Base-by-base conservation (phyloP, 2,888 invertebrate species). In the Agelastica alni region DNA sequence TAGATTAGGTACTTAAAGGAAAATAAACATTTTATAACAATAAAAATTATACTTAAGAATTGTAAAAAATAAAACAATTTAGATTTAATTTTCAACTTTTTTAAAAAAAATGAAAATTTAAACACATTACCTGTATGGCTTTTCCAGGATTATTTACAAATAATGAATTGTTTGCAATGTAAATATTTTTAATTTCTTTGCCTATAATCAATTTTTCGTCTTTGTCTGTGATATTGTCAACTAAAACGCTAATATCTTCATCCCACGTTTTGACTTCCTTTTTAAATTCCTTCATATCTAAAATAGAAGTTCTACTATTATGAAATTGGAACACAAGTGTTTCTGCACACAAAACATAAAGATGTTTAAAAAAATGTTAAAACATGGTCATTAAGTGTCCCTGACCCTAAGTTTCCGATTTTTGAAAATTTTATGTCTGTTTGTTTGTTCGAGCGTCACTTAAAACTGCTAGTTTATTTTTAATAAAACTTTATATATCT, bases 161-260 rank as follows among this genome's bases (percentile, higher is more conserved):
- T n/a, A n/a, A n/a, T 17, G 45, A 30, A 10, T 26, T 20, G 13
- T 51, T 10, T 4, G 57, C 56, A 10, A 59, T 57, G 31, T 63
- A 63, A 17, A 60, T 51, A 13, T 31, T 7, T 45, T 59, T 60
- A 1, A 64, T 62, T 28, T 45, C 39, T 9, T 54, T 32, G 5
- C 60, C 58, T 5, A 59, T 51, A 4, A 41, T 9, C 16, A 26
- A 6, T 47, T 49, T 47, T 1, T 39, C 47, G 18, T 34, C 18
- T 6, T 44, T 32, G 39, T 62, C 52, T 16, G 28, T 17, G 26
- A 64, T 61, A 9, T 61, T 57, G 12, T 62, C 62, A 2, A 61
- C 59, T 9, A 64, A 26, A 6, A 12, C 22, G 6, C 31, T 3
- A 10, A 31, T 47, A 39, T 55, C 6, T 5, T 48, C 9, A 36